phyloP scores from a whole-genome alignment of 2,113 vertebrate species.

The Steatornis caripensis region DNA sequence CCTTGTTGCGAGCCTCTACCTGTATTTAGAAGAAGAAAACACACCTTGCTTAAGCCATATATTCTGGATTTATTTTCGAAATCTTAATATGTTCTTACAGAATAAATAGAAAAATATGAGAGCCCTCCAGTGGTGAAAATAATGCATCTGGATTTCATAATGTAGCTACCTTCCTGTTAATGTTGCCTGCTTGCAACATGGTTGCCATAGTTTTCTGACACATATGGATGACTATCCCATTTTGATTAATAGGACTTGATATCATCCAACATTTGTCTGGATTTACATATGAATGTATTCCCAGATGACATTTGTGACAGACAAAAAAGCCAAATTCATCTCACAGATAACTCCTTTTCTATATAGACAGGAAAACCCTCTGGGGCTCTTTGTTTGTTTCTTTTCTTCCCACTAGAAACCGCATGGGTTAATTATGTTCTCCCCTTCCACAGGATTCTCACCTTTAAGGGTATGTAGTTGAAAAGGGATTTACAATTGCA shows the following conservation, averaged over 20 bases:
- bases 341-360: background rate
- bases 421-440: background rate
- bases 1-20: background rate
- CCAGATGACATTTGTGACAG: background rate
- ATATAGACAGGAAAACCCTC: background rate
- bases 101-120: constrained; percentile 58
- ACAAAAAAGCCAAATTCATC: background rate
- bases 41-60: background rate
- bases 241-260: background rate
- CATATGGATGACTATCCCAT: background rate
- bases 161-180: background rate
- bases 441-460: background rate
- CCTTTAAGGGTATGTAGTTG: background rate
- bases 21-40: background rate
- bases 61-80: background rate
- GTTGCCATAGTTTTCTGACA: background rate
- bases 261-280: background rate
- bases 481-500: background rate
- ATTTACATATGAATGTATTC: background rate
- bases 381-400: background rate
- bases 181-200: background rate
- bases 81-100: background rate
- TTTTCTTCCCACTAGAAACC: background rate
- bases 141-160: constrained; percentile 21
- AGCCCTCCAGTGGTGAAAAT: constrained; percentile 69